Conservation (phyloP, 2,888 invertebrate genomes). For the Lasioglossum morio region DNA sequence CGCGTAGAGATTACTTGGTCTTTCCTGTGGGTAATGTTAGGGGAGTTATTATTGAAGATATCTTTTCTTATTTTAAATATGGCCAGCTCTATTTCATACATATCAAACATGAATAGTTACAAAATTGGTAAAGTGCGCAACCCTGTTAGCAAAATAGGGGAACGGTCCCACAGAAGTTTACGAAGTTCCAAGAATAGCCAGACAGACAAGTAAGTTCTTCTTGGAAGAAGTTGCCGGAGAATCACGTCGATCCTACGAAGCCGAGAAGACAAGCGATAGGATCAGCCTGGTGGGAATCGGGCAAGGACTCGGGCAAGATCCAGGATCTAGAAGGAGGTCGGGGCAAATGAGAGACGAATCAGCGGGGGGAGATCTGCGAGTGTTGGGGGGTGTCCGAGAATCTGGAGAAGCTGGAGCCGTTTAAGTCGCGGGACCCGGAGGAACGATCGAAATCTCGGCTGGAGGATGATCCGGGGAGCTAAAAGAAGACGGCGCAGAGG, state of each 20-base stretch:
- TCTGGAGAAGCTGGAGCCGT: not conserved
- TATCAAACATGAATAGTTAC: too few relatives aligned
- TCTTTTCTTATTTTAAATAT: too few relatives aligned
- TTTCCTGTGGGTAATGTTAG: too few relatives aligned
- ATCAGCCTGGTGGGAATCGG: not conserved
- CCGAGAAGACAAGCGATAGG: constrained; percentile 5
- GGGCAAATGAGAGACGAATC: not conserved
- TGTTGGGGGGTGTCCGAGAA: not conserved
- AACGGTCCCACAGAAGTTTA: not conserved
- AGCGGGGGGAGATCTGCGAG: not conserved
- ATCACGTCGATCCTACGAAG: not conserved
- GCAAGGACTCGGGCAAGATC: constrained; percentile 40
- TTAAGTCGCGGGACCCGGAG: not conserved
- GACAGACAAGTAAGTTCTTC: not conserved
- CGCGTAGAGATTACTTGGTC: too few relatives aligned
- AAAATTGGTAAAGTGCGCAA: not conserved
- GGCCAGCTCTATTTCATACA: too few relatives aligned
- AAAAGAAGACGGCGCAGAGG: not conserved
- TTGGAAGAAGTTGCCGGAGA: not conserved
- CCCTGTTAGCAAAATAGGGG: not conserved
- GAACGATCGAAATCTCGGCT: constrained; percentile 8
- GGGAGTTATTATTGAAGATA: too few relatives aligned
- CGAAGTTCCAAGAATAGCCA: not conserved
- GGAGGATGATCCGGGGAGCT: not conserved
- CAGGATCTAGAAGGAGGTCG: constrained; percentile 29